phyloP scores from a whole-genome alignment of 2,888 invertebrate species.

The Tuta absoluta region DNA sequence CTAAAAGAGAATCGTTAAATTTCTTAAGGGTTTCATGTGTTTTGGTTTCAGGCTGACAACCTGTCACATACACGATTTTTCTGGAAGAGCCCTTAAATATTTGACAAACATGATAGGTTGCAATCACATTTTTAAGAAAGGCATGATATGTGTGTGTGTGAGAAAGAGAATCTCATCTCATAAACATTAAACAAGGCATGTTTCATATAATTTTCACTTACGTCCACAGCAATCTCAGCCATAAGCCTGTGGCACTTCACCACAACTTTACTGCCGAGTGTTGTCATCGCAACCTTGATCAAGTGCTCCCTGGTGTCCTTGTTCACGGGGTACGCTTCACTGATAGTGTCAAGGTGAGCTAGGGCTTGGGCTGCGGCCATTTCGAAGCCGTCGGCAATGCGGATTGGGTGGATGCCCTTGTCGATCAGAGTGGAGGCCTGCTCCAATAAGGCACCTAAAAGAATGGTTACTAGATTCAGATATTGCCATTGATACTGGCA shows the following conservation, averaged over 20 bases:
- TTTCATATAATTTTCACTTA: constrained; percentile 47
- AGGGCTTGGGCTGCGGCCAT: constrained; percentile 95
- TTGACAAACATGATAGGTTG: too few relatives aligned
- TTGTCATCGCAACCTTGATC: constrained; percentile 98
- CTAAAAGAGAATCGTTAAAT: too few relatives aligned
- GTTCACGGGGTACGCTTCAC: constrained; percentile 94
- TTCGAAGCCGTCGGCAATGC: constrained; percentile 99
- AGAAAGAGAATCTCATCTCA: too few relatives aligned
- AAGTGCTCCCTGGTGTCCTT: constrained; percentile 91
- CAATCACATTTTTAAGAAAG: too few relatives aligned
- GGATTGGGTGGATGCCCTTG: constrained; percentile 98
- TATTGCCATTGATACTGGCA: too few relatives aligned
- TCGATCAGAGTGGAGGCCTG: constrained; percentile 96
- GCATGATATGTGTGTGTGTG: too few relatives aligned
- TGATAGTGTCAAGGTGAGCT: constrained; percentile 91
- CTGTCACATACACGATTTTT: too few relatives aligned
- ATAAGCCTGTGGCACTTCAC: constrained; percentile 98
- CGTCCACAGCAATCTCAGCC: constrained; percentile 98
- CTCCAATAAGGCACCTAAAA: constrained; percentile 93
- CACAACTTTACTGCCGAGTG: constrained; percentile 98
- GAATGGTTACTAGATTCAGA: too few relatives aligned
- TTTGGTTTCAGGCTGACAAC: too few relatives aligned
- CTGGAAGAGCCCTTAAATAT: too few relatives aligned
- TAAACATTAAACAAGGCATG: neutral
- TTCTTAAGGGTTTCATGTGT: too few relatives aligned